Conservation (phyloP, 2,888 invertebrate species). For the Tenthredo livida region DNA sequence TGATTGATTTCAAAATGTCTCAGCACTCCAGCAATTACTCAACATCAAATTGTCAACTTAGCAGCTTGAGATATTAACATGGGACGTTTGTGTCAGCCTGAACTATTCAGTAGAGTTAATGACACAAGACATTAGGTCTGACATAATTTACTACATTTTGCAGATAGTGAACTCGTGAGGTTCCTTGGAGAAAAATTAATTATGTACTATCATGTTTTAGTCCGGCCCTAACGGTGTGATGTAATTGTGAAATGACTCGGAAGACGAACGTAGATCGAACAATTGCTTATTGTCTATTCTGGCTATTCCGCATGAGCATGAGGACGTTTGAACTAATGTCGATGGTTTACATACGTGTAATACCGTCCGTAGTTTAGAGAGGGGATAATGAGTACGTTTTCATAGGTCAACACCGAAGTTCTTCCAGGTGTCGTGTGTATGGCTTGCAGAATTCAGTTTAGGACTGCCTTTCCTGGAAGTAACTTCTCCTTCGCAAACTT, state of each 20-base stretch:
- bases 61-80: not conserved
- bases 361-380: not conserved
- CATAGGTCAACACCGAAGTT: not conserved
- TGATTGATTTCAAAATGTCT: not conserved
- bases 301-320: not conserved
- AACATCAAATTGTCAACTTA: not conserved
- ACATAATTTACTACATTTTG: conserved; percentile 10
- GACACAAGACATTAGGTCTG: not conserved
- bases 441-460: conserved; percentile 32
- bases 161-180: not conserved
- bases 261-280: not conserved
- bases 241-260: not conserved
- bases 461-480: not conserved
- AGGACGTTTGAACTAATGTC: not conserved
- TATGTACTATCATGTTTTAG: not conserved
- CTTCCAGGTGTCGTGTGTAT: not conserved
- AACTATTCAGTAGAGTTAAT: conserved; percentile 8
- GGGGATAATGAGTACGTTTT: conserved; percentile 20
- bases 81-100: not conserved
- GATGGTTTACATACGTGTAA: not conserved
- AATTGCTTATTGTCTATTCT: conserved; percentile 12
- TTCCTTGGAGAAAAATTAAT: not conserved
- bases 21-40: not conserved
- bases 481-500: not conserved
- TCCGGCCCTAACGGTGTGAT: not conserved